These are phyloP conservation scores for Rhaphigaster nebulosa DNA, from an alignment of 2,888 invertebrate genomes.

Conservation along the genomic window DNA sequence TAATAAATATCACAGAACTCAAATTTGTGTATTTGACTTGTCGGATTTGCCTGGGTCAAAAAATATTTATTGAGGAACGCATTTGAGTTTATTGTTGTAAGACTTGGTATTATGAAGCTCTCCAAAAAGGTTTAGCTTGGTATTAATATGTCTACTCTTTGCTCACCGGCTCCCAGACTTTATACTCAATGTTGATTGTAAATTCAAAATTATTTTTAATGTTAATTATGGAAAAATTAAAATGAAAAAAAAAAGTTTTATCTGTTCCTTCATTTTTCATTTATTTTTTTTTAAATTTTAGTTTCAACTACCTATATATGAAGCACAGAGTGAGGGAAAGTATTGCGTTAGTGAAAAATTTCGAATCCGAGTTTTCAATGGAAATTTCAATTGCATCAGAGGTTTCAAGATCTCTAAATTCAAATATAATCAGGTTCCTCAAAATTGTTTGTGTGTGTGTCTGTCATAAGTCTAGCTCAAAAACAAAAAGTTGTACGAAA, in stretches of 20 bases:
- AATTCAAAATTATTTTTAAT: slow-evolving; percentile 53
- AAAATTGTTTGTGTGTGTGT: too few species aligned
- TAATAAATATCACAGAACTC: neutral
- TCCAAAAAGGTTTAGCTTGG: neutral
- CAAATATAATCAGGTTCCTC: too few species aligned
- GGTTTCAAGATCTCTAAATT: too few species aligned
- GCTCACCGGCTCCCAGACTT: neutral
- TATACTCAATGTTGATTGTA: slow-evolving; percentile 31
- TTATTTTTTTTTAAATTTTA: neutral
- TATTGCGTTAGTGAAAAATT: too few species aligned
- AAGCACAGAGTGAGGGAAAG: too few species aligned
- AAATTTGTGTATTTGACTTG: neutral
- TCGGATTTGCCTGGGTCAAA: neutral
- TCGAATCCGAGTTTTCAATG: too few species aligned
- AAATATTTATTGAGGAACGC: neutral
- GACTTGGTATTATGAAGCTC: neutral
- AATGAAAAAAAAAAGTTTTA: neutral
- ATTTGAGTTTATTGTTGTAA: neutral
- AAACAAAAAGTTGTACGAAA: too few species aligned
- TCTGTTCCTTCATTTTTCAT: neutral
- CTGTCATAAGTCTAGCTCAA: too few species aligned
- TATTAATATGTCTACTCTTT: neutral
- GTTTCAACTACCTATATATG: too few species aligned
- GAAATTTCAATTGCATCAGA: too few species aligned
- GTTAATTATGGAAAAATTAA: slow-evolving; percentile 51